Base-by-base conservation (phyloP, 2,888 invertebrate genomes). In the Tenthredo amoena region DNA sequence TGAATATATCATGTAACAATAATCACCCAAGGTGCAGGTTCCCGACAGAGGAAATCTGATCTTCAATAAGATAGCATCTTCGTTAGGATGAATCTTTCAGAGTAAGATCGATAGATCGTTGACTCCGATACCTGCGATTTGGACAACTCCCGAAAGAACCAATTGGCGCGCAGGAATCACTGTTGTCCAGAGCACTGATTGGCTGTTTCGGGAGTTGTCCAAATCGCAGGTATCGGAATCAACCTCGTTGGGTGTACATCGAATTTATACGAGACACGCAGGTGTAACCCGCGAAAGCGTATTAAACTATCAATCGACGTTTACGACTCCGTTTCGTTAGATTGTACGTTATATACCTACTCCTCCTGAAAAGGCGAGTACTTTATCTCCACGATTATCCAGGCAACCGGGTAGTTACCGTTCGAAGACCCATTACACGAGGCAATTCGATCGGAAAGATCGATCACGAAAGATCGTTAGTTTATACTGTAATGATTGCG, bases 401-500 rank as follows among this genome's bases (percentile, higher is more conserved):
- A 5, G n/a, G 7, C 34, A 34, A 77, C 55, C 77, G 15, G 50
- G 55, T 55, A 55, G 50, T 77, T 50, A 31, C n/a, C 18, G 50
- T 55, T 40, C 31, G 77, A 77, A 77, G 34, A 15, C n/a, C 31
- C 9, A 77, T 77, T 77, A 77, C 26, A 40, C 77, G 77, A n/a
- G 31, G 55, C 26, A 34, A 55, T 77, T 34, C 47, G 55, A 77
- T 77, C 77, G 77, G 50, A 21, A 74, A 26, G 31, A 77, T 77
- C 55, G 77, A 50, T 77, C 77, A 34, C 77, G 47, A 12, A 50
- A 77, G 26, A 50, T 55, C 77, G 77, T 77, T 55, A 74, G 68
- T 68, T 68, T 74, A 43, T 40, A 21, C 74, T 26, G n/a, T 47
- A 43, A 40, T 26, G 31, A 40, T 74, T 74, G 43, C 43, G 12